Conservation (phyloP, 2,797 vertebrate genomes). For the Telmatherina bonti region DNA sequence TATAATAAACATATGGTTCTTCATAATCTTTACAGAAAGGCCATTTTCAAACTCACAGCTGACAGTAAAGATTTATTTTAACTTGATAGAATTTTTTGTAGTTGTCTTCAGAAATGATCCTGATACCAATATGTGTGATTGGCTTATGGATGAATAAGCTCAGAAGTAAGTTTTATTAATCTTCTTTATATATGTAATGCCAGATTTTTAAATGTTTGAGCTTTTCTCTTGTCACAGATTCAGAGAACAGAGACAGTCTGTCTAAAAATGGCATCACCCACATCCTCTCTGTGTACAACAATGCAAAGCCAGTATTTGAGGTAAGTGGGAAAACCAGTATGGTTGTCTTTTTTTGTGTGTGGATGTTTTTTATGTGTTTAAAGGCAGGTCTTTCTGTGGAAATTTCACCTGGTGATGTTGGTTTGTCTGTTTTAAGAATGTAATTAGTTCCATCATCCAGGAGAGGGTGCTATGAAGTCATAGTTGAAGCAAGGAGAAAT, state of each 20-base stretch:
- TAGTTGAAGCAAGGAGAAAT: slow-evolving; percentile 11
- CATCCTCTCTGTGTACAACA: slow-evolving; percentile 89
- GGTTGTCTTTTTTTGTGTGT: slow-evolving; percentile 11
- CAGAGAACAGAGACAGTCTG: slow-evolving; percentile 86
- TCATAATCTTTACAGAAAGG: no score
- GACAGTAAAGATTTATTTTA: no score
- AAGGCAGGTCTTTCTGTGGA: slow-evolving; percentile 18
- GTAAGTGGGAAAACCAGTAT: slow-evolving; percentile 70
- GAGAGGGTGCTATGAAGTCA: slow-evolving; percentile 71
- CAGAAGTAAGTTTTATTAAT: no score
- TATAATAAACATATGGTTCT: no score
- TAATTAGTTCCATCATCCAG: slow-evolving; percentile 60
- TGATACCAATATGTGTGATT: no score
- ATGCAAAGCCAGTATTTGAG: slow-evolving; percentile 86
- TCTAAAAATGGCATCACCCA: slow-evolving; percentile 88
- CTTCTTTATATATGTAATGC: neutral
- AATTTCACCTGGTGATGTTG: slow-evolving; percentile 12
- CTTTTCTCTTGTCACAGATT: slow-evolving; percentile 78
- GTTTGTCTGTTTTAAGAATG: slow-evolving; percentile 26
- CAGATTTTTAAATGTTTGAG: neutral
- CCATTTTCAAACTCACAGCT: no score
- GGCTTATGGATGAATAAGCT: neutral
- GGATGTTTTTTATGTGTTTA: neutral
- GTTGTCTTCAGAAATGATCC: no score
- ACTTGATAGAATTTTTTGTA: no score